phyloP scores from a whole-genome alignment of 2,888 invertebrate species.

The Diaprepes abbreviatus region DNA sequence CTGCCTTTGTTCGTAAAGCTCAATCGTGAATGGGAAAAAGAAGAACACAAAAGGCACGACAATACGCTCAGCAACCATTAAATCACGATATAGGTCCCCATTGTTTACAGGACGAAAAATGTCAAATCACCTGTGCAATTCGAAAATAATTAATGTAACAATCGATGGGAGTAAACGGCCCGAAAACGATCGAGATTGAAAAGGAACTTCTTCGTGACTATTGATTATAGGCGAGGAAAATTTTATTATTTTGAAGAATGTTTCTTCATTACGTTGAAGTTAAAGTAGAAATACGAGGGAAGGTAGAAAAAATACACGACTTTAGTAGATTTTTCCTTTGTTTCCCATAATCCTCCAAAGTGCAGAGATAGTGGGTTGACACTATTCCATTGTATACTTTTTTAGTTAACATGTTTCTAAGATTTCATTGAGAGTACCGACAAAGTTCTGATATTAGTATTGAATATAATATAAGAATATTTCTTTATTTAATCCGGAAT shows the following conservation, averaged over 20 bases:
- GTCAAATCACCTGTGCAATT: conserved; percentile 3
- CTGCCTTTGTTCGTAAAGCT: not conserved
- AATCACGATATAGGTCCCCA: conserved; percentile 8
- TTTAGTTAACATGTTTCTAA: no score
- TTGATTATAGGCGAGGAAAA: not conserved
- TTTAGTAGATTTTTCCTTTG: no score
- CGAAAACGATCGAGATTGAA: not conserved
- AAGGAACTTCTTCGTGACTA: conserved; percentile 1
- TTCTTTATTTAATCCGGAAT: no score
- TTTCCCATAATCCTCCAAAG: no score
- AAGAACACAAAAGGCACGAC: conserved; percentile 9
- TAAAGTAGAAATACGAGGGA: not conserved
- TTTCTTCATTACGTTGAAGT: not conserved
- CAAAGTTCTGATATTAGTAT: no score
- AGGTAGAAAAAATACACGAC: no score
- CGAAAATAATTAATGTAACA: conserved; percentile 12
- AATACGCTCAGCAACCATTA: not conserved
- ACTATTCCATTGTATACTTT: no score
- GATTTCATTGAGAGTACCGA: no score
- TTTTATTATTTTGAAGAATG: not conserved
- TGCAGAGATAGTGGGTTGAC: no score
- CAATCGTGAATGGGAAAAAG: conserved; percentile 5
- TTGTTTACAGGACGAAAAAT: conserved; percentile 2
- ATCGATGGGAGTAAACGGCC: conserved; percentile 5
- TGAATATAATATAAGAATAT: no score